A percentile compares a stretch with the other conserved stretches of the same genome.
phyloP scores from a whole-genome alignment of 2,113 vertebrate species.

The Podiceps cristatus region DNA sequence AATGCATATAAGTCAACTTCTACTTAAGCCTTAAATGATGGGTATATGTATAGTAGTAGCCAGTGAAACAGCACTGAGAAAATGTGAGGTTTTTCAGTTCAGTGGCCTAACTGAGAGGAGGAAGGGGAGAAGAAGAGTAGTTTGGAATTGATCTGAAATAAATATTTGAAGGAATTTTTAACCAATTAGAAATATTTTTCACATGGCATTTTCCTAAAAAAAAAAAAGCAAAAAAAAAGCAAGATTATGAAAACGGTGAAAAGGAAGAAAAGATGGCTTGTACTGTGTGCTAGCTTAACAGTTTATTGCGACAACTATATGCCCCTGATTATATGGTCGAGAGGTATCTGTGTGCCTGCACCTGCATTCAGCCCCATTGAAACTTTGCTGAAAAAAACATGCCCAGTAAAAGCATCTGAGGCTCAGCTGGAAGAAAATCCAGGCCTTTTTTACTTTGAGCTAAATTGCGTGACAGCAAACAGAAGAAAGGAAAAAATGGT shows the following conservation, averaged over 20 bases:
- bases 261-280: background rate
- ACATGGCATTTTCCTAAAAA: background rate
- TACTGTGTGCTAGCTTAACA: background rate
- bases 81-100: background rate
- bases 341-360: background rate
- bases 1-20: constrained; percentile 57
- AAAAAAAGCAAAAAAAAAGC: background rate
- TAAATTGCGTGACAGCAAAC: background rate
- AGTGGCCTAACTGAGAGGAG: background rate
- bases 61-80: background rate
- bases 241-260: background rate
- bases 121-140: background rate
- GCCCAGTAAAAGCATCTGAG: background rate
- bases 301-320: background rate
- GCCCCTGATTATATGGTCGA: background rate
- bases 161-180: background rate
- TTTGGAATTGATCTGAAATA: background rate
- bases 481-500: background rate
- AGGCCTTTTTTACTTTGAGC: background rate
- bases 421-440: background rate
- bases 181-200: background rate
- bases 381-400: background rate
- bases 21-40: constrained; percentile 48
- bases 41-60: background rate
- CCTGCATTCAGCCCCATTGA: background rate